Evolutionary conservation across 2,113 vertebrate species (phyloP), one percentile per base, ranked within the genome.

Genomic region (Cottus gobio): DNA sequence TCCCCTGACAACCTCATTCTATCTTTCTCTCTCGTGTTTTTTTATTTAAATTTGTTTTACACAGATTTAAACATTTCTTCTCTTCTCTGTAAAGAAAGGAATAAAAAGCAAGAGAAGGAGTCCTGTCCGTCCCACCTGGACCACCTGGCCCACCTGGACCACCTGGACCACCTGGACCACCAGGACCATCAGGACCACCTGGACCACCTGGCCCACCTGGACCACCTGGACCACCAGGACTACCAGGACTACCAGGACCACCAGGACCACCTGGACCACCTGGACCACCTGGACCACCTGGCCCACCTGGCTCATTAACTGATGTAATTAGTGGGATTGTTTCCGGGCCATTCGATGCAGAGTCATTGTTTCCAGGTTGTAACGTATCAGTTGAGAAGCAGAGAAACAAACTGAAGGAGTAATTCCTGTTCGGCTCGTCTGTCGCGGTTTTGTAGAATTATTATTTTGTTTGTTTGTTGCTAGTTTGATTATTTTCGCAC

Each of bases 11-110:
- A 61, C 31, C 31, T 61, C 7, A 1, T 30, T 62, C 24, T 22
- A 26, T 54, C 28, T 9, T 18, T 28, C 7, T n/a, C 11, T 69
- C 10, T 0, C 28, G 2, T 11, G 34, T 11, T 39, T 39, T 37
- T 37, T 34, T 34, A 8, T 37, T 37, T 37, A 1, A 34, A 34
- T 42, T 44, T 22, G n/a, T 50, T 30, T 42, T 36, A 28, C 44
- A 42, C 42, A 44, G 26, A 68, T 50, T 61, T 26, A 34, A 76
- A 44, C 52, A 26, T n/a, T n/a, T n/a, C n/a, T n/a, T n/a, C n/a
- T n/a, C 16, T 54, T 57, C 30, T 76, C 36, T 44, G 67, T 31
- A 54, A 31, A 20, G n/a, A 52, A 70, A 37, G 37, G 2, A 28
- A 24, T n/a, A n/a, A 22, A n/a, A 13, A 42, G 39, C 56, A 24